Conservation (phyloP, 2,888 invertebrate genomes). For the Arctia plantaginis region DNA sequence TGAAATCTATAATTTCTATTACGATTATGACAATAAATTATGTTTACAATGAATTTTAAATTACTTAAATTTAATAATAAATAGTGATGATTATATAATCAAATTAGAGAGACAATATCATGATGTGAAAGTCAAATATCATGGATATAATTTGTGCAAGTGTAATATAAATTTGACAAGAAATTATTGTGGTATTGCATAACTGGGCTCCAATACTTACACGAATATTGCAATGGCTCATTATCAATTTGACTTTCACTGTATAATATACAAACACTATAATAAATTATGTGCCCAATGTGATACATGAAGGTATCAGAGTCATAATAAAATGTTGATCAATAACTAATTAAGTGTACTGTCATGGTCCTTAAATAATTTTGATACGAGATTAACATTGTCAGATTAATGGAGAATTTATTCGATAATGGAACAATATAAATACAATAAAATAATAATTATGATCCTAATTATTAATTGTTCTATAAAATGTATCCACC, state of each 20-base stretch:
- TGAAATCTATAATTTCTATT: slow-evolving; percentile 84
- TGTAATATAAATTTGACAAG: slow-evolving; percentile 35
- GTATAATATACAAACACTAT: slow-evolving; percentile 62
- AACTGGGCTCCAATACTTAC: slow-evolving; percentile 42
- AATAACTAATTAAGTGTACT: slow-evolving; percentile 71
- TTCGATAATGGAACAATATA: slow-evolving; percentile 38
- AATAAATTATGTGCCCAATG: slow-evolving; percentile 68
- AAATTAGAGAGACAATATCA: slow-evolving; percentile 85
- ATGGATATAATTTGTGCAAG: slow-evolving; percentile 59
- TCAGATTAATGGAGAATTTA: slow-evolving; percentile 51
- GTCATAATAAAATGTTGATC: slow-evolving; percentile 84
- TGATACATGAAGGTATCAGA: slow-evolving; percentile 66
- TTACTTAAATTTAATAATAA: slow-evolving; percentile 86
- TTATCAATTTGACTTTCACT: slow-evolving; percentile 69
- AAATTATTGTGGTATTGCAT: slow-evolving; percentile 33
- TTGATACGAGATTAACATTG: slow-evolving; percentile 63
- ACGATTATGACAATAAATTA: slow-evolving; percentile 84
- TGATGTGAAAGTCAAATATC: slow-evolving; percentile 73
- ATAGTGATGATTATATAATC: slow-evolving; percentile 82
- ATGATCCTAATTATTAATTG: slow-evolving; percentile 54
- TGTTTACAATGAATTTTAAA: slow-evolving; percentile 80
- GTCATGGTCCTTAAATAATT: slow-evolving; percentile 81
- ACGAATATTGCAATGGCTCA: slow-evolving; percentile 37
- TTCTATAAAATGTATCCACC: slow-evolving; percentile 57
- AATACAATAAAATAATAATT: slow-evolving; percentile 46